Evolutionary conservation across 2,888 invertebrate genomes (phyloP), one percentile per base, ranked within the genome.

Genomic region (Agrochola circellaris): DNA sequence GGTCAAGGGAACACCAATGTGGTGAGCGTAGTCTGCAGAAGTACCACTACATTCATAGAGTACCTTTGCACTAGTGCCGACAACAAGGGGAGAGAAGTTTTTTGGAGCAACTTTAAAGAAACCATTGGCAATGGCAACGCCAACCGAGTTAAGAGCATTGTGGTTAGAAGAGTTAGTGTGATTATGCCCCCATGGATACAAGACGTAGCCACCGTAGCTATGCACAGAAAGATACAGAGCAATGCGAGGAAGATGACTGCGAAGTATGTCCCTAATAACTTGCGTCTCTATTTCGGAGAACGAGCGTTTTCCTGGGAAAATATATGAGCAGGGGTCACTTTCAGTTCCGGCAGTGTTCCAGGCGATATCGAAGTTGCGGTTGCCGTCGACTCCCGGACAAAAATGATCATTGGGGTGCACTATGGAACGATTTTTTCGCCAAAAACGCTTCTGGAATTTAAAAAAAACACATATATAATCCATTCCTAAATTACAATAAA

Each of bases 151-250:
- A 1, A 97, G 93, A 65, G 92, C 92, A 0, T 95, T 91, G 11
- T 94, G 95, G 73, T 97, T 96, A 13, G 91, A 91, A 8, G 97
- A 97, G 67, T 96, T 89, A 3, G 93, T 91, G 67, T 92, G 92
- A 26, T 97, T 97, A 83, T 79, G 34, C 0, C 1, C 15, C 97
- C 97, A 98, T 0, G 98, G 97, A 89, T 98, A 98, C 5, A 98
- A 90, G 48, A 98, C 92, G 91, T 97, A 97, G 84, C 97, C 97
- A 26, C 98, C 98, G 88, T 97, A 98, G 30, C 98, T 98, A 91
- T 98, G 98, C 82, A 98, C 94, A 0, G 98, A 97, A 20, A 98
- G 88, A 91, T 98, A 98, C 79, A 98, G 93, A 75, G 97, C 97
- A 54, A 97, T 94, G 30, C 96, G 93, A 23, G 92, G 88, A 0